phyloP scores from a whole-genome alignment of 2,113 vertebrate species.

The Cynocephalus volans region DNA sequence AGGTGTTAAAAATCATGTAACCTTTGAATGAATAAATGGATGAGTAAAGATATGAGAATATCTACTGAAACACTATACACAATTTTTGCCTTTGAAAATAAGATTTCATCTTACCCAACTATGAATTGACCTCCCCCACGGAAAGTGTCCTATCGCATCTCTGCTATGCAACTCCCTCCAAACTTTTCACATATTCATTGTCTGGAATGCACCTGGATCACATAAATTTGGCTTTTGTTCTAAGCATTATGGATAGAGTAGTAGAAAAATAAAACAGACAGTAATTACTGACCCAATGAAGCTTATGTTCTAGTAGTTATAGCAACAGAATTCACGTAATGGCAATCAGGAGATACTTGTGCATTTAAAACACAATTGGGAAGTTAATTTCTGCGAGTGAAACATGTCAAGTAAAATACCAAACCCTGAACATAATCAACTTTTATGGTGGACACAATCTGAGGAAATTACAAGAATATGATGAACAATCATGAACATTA shows the following conservation, averaged over 20 bases:
- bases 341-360: neutral
- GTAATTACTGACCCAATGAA: neutral
- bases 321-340: neutral
- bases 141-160: neutral
- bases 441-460: neutral
- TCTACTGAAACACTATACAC: neutral
- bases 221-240: neutral
- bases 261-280: neutral
- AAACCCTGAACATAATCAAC: neutral
- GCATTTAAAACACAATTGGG: neutral
- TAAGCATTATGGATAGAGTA: neutral
- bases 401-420: neutral
- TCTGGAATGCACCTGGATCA: neutral
- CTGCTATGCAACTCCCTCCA: neutral
- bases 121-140: neutral
- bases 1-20: neutral
- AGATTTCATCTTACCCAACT: neutral
- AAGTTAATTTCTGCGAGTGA: neutral
- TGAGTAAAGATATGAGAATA: neutral
- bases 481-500: neutral
- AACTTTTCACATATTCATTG: neutral
- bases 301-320: neutral
- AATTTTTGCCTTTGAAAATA: conserved; percentile 14
- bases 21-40: neutral
- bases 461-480: neutral